These are phyloP conservation scores for Platygyra sinensis DNA, from an alignment of 64 coral and sea anemone genomes.

Conservation along the genomic window DNA sequence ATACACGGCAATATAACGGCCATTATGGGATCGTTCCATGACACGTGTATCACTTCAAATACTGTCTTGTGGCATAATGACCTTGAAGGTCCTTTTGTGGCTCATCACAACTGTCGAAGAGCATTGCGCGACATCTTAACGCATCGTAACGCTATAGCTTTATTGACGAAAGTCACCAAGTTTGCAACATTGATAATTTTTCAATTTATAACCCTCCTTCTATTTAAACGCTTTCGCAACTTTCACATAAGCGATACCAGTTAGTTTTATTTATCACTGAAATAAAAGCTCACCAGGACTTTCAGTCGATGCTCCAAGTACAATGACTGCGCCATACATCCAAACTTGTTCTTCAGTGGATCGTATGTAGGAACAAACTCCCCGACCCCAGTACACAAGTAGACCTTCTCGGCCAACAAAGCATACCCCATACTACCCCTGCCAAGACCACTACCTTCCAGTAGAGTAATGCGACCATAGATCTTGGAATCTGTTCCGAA, in stretches of 20 bases:
- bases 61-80: no score
- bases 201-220: no score
- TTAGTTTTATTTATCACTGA: no score
- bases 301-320: constrained; percentile 77
- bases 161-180: no score
- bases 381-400: constrained; percentile 80
- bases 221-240: no score
- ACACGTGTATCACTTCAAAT: no score
- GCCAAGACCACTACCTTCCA: constrained; percentile 37
- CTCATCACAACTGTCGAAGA: no score
- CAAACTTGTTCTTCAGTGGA: constrained; percentile 75
- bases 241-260: not conserved
- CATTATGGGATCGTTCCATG: no score
- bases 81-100: no score
- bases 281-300: constrained; percentile 72
- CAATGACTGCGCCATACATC: constrained; percentile 82
- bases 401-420: constrained; percentile 77
- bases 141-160: no score
- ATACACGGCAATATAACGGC: not conserved
- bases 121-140: no score
- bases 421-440: constrained; percentile 62
- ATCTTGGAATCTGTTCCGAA: constrained; percentile 74
- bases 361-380: constrained; percentile 79
- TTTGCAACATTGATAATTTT: no score
- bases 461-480: constrained; percentile 80